These are phyloP conservation scores for Polypterus bichir DNA, from an alignment of 2,113 vertebrate genomes.

Conservation along the genomic window DNA sequence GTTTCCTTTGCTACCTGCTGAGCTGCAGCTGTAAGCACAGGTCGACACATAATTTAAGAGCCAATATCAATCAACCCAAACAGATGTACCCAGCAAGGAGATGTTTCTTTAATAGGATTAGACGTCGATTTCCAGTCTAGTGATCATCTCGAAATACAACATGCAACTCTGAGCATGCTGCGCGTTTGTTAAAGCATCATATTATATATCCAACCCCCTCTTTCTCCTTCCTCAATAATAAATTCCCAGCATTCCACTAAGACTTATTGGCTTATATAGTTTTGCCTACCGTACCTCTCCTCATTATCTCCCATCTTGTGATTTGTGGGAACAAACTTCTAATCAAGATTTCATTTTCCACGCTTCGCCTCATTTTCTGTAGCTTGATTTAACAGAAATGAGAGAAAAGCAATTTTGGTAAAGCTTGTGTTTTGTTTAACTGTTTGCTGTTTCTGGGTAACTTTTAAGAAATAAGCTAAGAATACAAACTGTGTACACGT, in stretches of 20 bases:
- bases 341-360: too few species aligned
- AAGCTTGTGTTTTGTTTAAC: too few species aligned
- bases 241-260: slow-evolving; percentile 12
- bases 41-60: slow-evolving; percentile 23
- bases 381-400: too few species aligned
- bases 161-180: background rate
- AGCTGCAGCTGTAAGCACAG: slow-evolving; percentile 7
- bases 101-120: slow-evolving; percentile 27
- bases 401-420: too few species aligned
- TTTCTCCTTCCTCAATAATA: slow-evolving; percentile 2
- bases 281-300: too few species aligned
- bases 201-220: slow-evolving; percentile 13
- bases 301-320: too few species aligned
- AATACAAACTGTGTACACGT: too few species aligned
- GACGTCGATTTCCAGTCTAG: slow-evolving; percentile 23
- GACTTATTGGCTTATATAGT: background rate
- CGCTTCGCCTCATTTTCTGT: too few species aligned
- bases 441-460: too few species aligned
- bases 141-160: slow-evolving; percentile 12
- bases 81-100: slow-evolving; percentile 18
- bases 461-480: too few species aligned
- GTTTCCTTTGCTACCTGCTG: slow-evolving; percentile 12
- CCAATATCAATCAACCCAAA: slow-evolving; percentile 11
- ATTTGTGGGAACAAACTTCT: too few species aligned
- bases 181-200: slow-evolving; percentile 13